Percentiles rank a stretch among this genome's conserved stretches.
phyloP scores from a whole-genome alignment of 2,797 vertebrate species.

The Hylomyscus alleni region DNA sequence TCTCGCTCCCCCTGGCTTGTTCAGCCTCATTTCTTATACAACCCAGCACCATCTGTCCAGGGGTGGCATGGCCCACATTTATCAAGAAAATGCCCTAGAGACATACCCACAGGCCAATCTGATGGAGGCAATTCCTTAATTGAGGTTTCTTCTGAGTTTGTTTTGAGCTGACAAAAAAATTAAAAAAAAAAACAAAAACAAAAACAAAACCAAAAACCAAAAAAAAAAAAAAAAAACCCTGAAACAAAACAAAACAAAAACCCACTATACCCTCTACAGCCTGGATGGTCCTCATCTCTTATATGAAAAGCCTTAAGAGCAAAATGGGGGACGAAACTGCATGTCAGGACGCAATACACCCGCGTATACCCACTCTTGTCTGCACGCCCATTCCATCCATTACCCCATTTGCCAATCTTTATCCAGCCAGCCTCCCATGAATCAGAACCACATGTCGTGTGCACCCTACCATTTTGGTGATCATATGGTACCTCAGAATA shows the following conservation, averaged over 20 bases:
- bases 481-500: no score
- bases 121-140: background rate
- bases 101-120: background rate
- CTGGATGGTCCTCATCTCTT: background rate
- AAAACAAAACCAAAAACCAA: no score
- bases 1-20: background rate
- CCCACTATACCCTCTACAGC: background rate
- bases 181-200: no score
- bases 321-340: background rate
- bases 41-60: background rate
- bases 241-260: no score
- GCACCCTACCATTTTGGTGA: background rate
- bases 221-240: background rate
- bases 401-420: background rate
- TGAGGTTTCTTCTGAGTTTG: no score
- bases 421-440: background rate
- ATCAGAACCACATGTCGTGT: background rate
- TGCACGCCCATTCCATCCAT: no score
- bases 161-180: background rate
- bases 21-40: background rate
- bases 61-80: background rate
- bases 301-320: background rate
- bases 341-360: no score
- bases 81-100: background rate
- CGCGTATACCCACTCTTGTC: background rate